Evolutionary conservation across 2,113 vertebrate genomes (phyloP).

Genomic region (Himantopus leucocephalus): DNA sequence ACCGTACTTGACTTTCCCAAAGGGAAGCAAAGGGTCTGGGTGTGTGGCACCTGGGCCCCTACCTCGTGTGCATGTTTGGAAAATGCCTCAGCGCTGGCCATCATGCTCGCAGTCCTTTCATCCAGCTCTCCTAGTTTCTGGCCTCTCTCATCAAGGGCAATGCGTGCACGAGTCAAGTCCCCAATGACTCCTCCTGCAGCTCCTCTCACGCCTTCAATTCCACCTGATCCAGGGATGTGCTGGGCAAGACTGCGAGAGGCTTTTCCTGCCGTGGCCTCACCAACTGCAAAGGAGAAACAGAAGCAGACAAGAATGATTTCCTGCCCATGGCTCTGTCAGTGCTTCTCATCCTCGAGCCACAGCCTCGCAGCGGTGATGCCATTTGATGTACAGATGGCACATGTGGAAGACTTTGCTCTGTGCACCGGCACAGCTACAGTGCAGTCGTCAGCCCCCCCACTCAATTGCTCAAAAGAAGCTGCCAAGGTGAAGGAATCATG

Average conservation of each 20-base stretch:
- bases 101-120: conserved; percentile 92
- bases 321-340: neutral
- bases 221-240: conserved; percentile 91
- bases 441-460: rapidly evolving
- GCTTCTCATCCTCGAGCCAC: rapidly evolving
- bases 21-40: neutral
- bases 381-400: rapidly evolving
- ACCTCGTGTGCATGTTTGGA: conserved; percentile 98
- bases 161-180: conserved; percentile 89
- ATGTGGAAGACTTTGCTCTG: rapidly evolving
- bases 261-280: conserved; percentile 92
- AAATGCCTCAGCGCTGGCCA: conserved; percentile 92
- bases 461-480: neutral
- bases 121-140: conserved; percentile 95
- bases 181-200: conserved; percentile 88
- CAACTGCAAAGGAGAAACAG: conserved; percentile 76
- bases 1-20: neutral
- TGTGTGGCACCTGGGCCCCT: neutral
- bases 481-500: neutral
- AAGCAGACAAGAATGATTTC: neutral
- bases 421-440: rapidly evolving
- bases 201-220: conserved; percentile 89
- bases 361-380: rapidly evolving
- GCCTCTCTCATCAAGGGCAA: conserved; percentile 93
- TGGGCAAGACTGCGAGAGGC: conserved; percentile 92